Percentiles rank a stretch among this genome's conserved stretches.
Evolutionary conservation across 2,797 vertebrate species (phyloP).

Genomic region (Ceyx erithaca): DNA sequence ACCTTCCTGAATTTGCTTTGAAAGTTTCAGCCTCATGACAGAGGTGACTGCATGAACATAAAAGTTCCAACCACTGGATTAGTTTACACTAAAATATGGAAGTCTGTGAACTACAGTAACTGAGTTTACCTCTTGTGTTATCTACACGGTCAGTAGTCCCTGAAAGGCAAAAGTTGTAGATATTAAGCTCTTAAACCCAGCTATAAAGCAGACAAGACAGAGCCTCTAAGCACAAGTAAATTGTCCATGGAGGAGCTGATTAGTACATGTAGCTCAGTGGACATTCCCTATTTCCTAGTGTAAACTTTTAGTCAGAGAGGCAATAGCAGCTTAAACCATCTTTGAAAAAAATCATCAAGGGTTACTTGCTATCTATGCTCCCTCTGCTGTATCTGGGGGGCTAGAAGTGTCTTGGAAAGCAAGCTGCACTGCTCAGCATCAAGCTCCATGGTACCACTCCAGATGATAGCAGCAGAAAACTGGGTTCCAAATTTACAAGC

Average conservation of each 20-base stretch:
- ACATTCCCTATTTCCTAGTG: neutral
- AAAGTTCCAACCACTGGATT: neutral
- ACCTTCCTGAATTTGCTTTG: neutral
- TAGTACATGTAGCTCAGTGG: neutral
- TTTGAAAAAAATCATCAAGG: neutral
- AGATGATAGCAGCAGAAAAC: conserved; percentile 58
- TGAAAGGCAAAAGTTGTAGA: neutral
- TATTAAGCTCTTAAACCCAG: neutral
- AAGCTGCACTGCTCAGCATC: neutral
- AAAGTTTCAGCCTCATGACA: neutral
- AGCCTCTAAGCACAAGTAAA: neutral
- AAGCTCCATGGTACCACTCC: neutral
- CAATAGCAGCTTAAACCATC: neutral
- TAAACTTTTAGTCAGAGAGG: neutral
- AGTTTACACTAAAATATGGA: neutral
- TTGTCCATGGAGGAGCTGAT: neutral
- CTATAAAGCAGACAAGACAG: neutral
- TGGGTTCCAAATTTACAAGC: conserved; percentile 46
- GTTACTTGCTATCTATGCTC: neutral
- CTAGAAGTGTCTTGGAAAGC: neutral
- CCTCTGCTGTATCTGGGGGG: neutral
- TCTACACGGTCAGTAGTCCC: neutral
- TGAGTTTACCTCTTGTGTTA: neutral
- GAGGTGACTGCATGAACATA: neutral
- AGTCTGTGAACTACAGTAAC: neutral